phyloP scores from a whole-genome alignment of 2,113 vertebrate genomes.

The Carettochelys insculpta region DNA sequence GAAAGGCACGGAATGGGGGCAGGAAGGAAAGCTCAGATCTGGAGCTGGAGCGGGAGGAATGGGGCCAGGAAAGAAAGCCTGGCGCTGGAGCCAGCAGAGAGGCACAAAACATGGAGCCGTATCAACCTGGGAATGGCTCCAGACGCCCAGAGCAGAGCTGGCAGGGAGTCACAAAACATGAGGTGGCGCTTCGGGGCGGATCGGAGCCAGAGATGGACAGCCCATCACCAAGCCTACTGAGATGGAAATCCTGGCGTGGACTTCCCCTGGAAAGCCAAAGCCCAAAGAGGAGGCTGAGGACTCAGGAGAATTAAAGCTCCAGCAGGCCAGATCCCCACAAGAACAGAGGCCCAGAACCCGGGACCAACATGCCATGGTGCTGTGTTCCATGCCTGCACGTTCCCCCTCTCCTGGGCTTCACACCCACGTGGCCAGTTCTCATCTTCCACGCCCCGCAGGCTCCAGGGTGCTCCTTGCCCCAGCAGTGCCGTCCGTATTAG shows the following conservation, averaged over 20 bases:
- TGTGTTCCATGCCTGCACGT: neutral
- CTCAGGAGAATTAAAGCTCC: too few relatives aligned
- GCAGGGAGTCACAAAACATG: too few relatives aligned
- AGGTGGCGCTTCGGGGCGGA: neutral
- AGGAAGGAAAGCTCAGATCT: too few relatives aligned
- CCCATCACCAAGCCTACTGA: neutral
- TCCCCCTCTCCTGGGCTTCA: neutral
- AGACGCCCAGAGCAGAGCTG: neutral
- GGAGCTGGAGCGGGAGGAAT: too few relatives aligned
- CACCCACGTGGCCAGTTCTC: too few relatives aligned
- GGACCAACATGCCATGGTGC: neutral
- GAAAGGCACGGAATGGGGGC: neutral
- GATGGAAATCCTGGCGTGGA: neutral
- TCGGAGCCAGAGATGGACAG: neutral
- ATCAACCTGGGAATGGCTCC: neutral
- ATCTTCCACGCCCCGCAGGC: too few relatives aligned
- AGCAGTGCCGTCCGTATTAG: too few relatives aligned
- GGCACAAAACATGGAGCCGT: neutral
- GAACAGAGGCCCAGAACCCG: neutral
- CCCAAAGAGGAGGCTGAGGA: too few relatives aligned
- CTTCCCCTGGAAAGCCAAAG: too few relatives aligned
- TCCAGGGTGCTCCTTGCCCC: too few relatives aligned
- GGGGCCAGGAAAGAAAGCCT: neutral
- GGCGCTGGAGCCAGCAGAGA: neutral
- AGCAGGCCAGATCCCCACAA: too few relatives aligned